Evolutionary conservation across 2,888 invertebrate species (phyloP), one percentile per base, ranked within the genome.

Genomic region (Anorthoa munda): DNA sequence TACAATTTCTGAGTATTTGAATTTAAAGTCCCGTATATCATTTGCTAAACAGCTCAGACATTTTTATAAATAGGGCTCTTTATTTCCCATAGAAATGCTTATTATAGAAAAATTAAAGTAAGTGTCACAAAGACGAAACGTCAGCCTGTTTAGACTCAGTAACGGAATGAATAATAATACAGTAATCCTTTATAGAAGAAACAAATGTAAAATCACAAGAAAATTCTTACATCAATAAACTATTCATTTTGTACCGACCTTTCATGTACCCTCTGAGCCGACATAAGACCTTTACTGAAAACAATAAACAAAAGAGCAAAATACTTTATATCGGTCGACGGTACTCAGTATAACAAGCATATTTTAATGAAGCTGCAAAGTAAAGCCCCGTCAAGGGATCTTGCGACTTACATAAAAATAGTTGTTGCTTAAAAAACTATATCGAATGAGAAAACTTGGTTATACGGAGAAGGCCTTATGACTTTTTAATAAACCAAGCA

Each of bases 361-460:
- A 66, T 79, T 77, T 79, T 77, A 77, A 77, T 77, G 66, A 77
- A 79, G 45, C 64, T 65, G 7, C 26, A 26, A 68, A 55, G 61
- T 21, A 73, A 73, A 66, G 26, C 48, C 15, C 31, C 48, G 4
- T 53, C 51, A 4, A 59, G 18, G 18, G 21, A 18, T 26, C 58
- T 48, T 46, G 51, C 15, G 77, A 18, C 51, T 26, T 58, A 46
- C 3, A 58, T 69, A 69, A 55, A 69, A 56, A 55, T 53, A 77
- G 26, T 59, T 77, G 46, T 26, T 26, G 53, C 17, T 59, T 21
- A 70, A 11, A 51, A 58, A 61, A 48, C 18, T 58, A n/a, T 39
- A 23, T 48, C 12, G 13, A 63, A 13, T 23, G 13, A n/a, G 45
- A 45, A 45, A 21, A 59, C 59, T 59, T 12, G 13, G 39, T 39